Base-by-base conservation (phyloP, 2,797 vertebrate species). In the Chaetophractus vellerosus region DNA sequence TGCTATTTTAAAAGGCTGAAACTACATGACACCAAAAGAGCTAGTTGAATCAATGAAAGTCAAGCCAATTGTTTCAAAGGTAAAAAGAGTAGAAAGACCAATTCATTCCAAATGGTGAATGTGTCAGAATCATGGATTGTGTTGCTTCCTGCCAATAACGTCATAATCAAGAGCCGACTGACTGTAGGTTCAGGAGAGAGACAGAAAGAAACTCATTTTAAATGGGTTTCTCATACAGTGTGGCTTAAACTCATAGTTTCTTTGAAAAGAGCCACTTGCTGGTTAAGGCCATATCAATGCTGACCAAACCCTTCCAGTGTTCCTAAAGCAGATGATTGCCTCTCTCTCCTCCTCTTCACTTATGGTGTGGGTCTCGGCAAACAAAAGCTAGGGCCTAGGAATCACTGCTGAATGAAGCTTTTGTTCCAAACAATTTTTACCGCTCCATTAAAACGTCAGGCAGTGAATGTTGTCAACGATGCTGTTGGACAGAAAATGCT, bases 171-270 rank as follows among this genome's bases (percentile, higher is more conserved):
- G 24, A 94, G 21, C 31, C 79, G 50, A 72, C 33, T n/a, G 21
- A 26, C 68, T 59, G 0, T 64, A 74, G n/a, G 28, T 36, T 80
- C 36, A 31, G 50, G 21, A 93, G 41, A 66, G 16, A 89, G 52
- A 61, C 72, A 95, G 31, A 64, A 86, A 78, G 55, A 93, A 90
- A 45, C 18, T 91, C 48, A 52, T 78, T 92, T 96, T 84, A 76
- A 95, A 33, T 87, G 69, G 23, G 26, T 50, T 94, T 78, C 82
- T 90, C 36, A 26, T 84, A 36, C 11, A 64, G 5, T 63, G 11
- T 82, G 45, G 14, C 45, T 95, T 74, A 93, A 82, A 89, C 66
- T 26, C 36, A 63, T 10, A 7, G 57, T 71, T 92, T 45, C 72
- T 94, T 74, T 87, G 55, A 88, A 85, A 82, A 18, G 24, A 33